Base-by-base conservation (phyloP, 2,113 vertebrate genomes). In the Ammodytes dubius region DNA sequence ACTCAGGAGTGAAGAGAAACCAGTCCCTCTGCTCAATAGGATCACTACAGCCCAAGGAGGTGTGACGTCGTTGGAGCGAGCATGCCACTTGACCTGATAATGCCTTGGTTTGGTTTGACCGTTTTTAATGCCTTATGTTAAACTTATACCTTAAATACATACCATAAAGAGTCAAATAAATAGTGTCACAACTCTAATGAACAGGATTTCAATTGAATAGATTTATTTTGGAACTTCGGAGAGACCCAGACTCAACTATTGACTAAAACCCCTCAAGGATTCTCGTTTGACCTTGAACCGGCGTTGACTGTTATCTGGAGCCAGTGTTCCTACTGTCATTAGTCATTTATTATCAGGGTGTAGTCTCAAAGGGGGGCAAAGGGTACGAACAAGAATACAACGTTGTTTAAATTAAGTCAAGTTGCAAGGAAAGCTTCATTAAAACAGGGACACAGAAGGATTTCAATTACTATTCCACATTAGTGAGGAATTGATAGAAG, bases 281-380 rank as follows among this genome's bases (percentile, higher is more conserved):
- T 43, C 7, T 53, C 39, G 2, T 46, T 63, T 27, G 15, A 61
- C 79, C 64, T 59, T 66, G 46, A 77, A 40, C 37, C 3, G 39
- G 7, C 65, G 13, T 40, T 53, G 35, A 7, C n/a, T 56, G 40
- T 53, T n/a, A 52, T 58, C 70, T 49, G 66, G 4, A 70, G 17
- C 7, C 76, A 3, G 7, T 49, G 40, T 27, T 7, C 15, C 60
- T 19, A 0, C 45, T 11, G 60, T 19, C 52, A 58, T 54, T 4
- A 63, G 68, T 69, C 42, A 49, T 83, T 56, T 56, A 47, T 73
- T 56, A 54, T 72, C 47, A 57, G 5, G 49, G 57, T 7, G 6
- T 49, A 37, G 50, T 77, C 35, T 53, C 27, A 70, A 19, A 11
- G 11, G 43, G 47, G 47, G 7, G 49, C n/a, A 14, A 58, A 57